These are phyloP conservation scores for Danionella cerebrum DNA, from an alignment of 2,113 vertebrate genomes.

Conservation along the genomic window DNA sequence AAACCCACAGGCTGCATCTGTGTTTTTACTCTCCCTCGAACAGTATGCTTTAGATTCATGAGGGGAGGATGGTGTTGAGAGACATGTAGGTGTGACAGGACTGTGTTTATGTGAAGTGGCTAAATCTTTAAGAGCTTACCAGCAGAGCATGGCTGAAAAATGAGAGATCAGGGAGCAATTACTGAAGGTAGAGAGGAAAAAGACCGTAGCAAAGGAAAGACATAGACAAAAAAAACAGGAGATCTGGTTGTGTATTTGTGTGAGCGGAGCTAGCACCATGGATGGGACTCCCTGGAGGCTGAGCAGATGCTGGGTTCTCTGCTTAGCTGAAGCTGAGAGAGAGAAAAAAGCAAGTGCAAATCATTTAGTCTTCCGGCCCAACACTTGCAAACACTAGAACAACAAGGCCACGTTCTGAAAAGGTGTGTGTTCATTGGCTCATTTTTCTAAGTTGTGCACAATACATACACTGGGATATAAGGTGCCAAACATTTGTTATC, in stretches of 20 bases:
- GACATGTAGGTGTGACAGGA: background rate
- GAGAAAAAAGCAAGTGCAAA: background rate
- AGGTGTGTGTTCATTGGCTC: too few relatives aligned
- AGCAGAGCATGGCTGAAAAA: slow-evolving; percentile 17
- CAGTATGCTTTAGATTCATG: background rate
- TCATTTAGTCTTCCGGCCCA: too few relatives aligned
- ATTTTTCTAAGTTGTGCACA: too few relatives aligned
- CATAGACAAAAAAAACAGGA: slow-evolving; percentile 8
- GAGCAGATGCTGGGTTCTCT: slow-evolving; percentile 54
- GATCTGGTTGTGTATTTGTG: background rate
- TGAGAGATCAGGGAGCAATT: slow-evolving; percentile 29
- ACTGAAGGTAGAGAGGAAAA: slow-evolving; percentile 23
- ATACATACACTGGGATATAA: too few relatives aligned
- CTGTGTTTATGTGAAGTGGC: background rate
- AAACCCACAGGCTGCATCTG: background rate
- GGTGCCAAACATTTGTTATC: too few relatives aligned
- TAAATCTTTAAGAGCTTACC: slow-evolving; percentile 22
- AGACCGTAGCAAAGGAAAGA: background rate
- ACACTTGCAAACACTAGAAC: too few relatives aligned
- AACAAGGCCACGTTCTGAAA: too few relatives aligned
- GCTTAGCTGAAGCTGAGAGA: slow-evolving; percentile 35
- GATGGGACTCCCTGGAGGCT: slow-evolving; percentile 47
- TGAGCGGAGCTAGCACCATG: slow-evolving; percentile 40
- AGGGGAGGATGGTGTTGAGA: background rate
- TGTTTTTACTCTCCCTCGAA: slow-evolving; percentile 26